Base-by-base conservation (phyloP, 2,797 vertebrate species). In the Rhinogobio ventralis region DNA sequence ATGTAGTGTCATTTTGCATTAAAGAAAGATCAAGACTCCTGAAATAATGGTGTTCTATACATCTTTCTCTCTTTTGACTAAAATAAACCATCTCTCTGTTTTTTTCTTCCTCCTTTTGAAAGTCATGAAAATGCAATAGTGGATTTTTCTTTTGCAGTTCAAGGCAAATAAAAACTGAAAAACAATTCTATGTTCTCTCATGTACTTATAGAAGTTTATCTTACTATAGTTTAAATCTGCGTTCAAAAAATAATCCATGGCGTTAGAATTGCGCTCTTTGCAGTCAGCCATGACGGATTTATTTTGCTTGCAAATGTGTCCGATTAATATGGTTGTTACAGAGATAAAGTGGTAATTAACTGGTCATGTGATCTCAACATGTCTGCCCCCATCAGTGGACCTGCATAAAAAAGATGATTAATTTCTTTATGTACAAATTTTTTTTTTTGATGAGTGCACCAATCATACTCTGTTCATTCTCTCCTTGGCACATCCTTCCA, bases 401-500 rank as follows among this genome's bases (percentile, higher is more conserved):
- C 69, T 28, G 45, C 39, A 42, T 42, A 42, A 42, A 42, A 39
- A 42, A 42, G 39, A 39, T 39, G 5, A 39, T 39, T 11, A 0
- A 28, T 33, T 33, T 74, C 2, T 33, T 33, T 36, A 23, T 15
- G 73, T 76, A 25, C 53, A 57, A 42, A 4, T 23, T 45, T 11
- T 39, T n/a, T n/a, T 73, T 45, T 25, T 14, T 73, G 51, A 73
- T 73, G 72, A 60, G 53, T 36, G 19, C 28, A 55, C 19, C 19
- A 53, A 33, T 66, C 20, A 45, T 67, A 46, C 25, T 46, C 11
- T 28, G 73, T 66, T 49, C 30, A 28, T 67, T 76, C 17, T 76
- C 10, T 83, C 28, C 30, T 81, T 83, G 57, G 20, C 30, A 75
- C 46, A 75, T 75, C 30, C 1, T 2, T 75, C 57, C 81, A 28